Percentiles rank a stretch among this genome's conserved stretches.
Evolutionary conservation across 2,113 vertebrate genomes (phyloP).

Genomic region (Callocephalon fimbriatum): DNA sequence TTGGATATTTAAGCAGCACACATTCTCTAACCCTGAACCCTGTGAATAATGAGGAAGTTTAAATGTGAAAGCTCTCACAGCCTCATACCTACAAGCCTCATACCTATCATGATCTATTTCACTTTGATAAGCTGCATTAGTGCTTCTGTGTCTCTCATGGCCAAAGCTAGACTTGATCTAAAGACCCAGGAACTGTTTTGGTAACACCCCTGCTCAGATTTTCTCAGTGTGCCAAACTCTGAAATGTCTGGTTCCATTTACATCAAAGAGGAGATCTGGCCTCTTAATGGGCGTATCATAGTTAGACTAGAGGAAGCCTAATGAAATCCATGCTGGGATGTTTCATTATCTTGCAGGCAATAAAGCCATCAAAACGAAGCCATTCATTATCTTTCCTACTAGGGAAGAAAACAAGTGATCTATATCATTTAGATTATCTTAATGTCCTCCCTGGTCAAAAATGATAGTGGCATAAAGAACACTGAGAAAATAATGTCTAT

Average conservation of each 20-base stretch:
- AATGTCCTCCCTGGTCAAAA: conserved; percentile 44
- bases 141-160: not conserved
- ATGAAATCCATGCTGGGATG: conserved; percentile 66
- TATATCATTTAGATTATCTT: conserved; percentile 38
- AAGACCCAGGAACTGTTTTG: not conserved
- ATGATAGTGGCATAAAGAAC: conserved; percentile 14
- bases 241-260: not conserved
- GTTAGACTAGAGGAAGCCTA: conserved; percentile 21
- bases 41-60: not conserved
- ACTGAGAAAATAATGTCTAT: conserved; percentile 14
- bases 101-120: not conserved
- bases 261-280: not conserved
- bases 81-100: not conserved
- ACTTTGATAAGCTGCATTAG: not conserved
- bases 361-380: conserved; percentile 55
- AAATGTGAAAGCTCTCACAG: not conserved
- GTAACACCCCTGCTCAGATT: not conserved
- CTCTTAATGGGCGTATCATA: conserved; percentile 14
- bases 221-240: not conserved
- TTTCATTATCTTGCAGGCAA: conserved; percentile 59
- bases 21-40: not conserved
- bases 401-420: conserved; percentile 44
- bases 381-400: conserved; percentile 55
- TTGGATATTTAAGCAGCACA: not conserved
- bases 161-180: not conserved